Conservation (phyloP, 2,797 vertebrate species). For the Peromyscus melanophrys region DNA sequence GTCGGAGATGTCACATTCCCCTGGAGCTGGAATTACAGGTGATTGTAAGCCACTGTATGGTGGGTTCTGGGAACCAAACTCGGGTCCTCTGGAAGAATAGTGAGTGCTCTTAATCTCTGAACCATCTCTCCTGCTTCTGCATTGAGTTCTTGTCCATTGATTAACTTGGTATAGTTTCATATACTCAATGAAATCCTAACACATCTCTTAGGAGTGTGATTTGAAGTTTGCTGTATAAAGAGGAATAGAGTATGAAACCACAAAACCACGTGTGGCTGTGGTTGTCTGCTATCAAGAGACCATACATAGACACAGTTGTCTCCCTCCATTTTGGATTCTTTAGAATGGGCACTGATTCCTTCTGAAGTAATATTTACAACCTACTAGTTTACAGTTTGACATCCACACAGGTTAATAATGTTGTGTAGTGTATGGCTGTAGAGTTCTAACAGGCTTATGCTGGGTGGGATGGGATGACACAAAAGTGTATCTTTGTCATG, state of each 20-base stretch:
- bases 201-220: neutral
- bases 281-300: too few species aligned
- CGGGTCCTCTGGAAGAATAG: neutral
- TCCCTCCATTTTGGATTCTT: neutral
- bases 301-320: accelerated
- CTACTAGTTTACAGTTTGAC: neutral
- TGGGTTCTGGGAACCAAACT: neutral
- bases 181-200: neutral
- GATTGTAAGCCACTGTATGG: neutral
- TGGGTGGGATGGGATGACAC: neutral
- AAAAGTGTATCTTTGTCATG: neutral
- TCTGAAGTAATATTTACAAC: neutral
- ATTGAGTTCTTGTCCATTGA: slow-evolving; percentile 6
- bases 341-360: neutral
- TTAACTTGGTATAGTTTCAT: neutral
- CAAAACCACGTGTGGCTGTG: neutral
- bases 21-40: neutral
- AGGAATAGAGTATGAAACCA: neutral
- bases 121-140: neutral
- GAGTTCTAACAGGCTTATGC: neutral
- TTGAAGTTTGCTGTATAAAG: neutral
- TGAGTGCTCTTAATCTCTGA: neutral
- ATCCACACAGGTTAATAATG: neutral
- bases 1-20: neutral
- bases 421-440: neutral